phyloP scores from a whole-genome alignment of 2,113 vertebrate species.

The Mustelus asterias region DNA sequence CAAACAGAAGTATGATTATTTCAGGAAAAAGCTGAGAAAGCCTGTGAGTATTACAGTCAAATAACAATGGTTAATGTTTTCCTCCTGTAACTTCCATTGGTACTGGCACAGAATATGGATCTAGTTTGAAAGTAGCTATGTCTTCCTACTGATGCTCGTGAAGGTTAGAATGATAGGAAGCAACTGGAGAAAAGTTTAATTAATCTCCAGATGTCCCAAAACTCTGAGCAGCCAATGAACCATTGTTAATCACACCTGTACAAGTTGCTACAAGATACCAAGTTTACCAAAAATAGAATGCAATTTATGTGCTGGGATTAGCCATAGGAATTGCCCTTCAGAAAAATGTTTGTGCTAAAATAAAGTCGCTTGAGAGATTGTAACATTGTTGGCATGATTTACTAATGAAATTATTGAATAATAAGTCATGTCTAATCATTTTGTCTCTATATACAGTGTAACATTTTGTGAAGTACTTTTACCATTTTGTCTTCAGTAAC shows the following conservation, averaged over 20 bases:
- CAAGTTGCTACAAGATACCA: neutral
- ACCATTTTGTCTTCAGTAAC: neutral
- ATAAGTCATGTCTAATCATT: neutral
- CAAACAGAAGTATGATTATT: constrained; percentile 97
- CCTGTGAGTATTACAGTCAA: constrained; percentile 63
- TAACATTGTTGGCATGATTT: neutral
- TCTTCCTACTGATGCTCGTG: too few relatives aligned
- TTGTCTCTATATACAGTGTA: neutral
- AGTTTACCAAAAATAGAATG: neutral
- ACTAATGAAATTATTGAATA: neutral
- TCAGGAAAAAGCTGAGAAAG: constrained; percentile 93
- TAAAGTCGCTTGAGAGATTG: neutral
- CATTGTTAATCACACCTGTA: neutral
- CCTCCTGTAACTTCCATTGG: neutral
- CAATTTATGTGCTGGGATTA: neutral
- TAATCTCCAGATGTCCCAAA: neutral
- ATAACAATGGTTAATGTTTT: neutral
- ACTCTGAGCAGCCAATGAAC: neutral
- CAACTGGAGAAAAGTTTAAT: neutral
- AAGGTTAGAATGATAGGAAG: neutral
- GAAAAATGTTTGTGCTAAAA: neutral
- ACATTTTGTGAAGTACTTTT: neutral
- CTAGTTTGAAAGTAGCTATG: neutral
- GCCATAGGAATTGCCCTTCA: neutral
- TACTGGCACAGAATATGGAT: neutral